Conservation (phyloP, 2,113 vertebrate species). For the Gambusia holbrooki region DNA sequence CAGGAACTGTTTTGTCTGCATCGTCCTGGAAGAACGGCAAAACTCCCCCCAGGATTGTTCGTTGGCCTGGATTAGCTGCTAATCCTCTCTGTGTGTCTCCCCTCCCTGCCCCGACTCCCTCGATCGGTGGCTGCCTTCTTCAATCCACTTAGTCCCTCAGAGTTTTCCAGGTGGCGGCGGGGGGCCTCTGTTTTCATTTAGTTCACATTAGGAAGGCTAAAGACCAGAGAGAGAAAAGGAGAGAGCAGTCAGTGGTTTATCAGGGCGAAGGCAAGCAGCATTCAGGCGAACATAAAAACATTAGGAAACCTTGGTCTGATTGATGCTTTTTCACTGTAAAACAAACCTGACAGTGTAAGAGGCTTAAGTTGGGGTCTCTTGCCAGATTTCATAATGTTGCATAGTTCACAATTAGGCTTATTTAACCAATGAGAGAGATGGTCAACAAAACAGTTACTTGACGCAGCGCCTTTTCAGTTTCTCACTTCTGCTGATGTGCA, state of each 20-base stretch:
- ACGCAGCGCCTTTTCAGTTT: not conserved
- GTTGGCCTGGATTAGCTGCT: slow-evolving; percentile 71
- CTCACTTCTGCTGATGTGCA: not conserved
- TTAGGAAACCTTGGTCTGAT: slow-evolving; percentile 11
- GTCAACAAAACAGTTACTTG: not conserved
- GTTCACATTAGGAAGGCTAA: slow-evolving; percentile 51
- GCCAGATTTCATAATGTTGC: not conserved
- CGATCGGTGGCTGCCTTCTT: slow-evolving; percentile 57
- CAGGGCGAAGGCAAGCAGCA: slow-evolving; percentile 1
- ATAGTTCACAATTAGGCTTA: not conserved
- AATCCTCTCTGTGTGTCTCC: slow-evolving; percentile 59
- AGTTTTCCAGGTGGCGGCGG: slow-evolving; percentile 39
- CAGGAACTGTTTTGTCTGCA: slow-evolving; percentile 59
- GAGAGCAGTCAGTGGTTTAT: slow-evolving; percentile 32
- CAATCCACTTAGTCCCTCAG: slow-evolving; percentile 71
- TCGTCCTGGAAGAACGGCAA: slow-evolving; percentile 42
- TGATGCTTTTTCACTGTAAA: slow-evolving; percentile 14
- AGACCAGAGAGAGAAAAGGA: slow-evolving; percentile 40
- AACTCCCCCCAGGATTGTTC: slow-evolving; percentile 67
- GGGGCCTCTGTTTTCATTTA: slow-evolving; percentile 49
- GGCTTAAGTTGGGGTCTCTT: not conserved
- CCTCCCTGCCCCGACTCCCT: slow-evolving; percentile 52
- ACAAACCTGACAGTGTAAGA: slow-evolving; percentile 1
- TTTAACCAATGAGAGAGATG: not conserved
- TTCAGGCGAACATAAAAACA: slow-evolving; percentile 27